These are phyloP conservation scores for Stenodema calcarata DNA, from an alignment of 2,888 invertebrate species.

Conservation along the genomic window DNA sequence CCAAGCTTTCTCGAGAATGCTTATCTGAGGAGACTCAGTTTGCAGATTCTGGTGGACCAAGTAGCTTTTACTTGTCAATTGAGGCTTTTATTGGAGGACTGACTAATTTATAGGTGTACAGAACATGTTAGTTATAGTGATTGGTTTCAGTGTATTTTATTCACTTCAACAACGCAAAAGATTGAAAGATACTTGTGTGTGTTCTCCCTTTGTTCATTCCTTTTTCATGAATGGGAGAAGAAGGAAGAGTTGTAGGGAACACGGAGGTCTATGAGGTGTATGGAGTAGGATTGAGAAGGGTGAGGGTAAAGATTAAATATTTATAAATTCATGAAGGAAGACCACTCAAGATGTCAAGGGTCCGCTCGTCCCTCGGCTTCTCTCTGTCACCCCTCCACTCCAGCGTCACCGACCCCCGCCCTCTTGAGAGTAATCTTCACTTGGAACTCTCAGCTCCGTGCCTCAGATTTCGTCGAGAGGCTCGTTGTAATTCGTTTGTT, in stretches of 20 bases:
- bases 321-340: constrained; percentile 44
- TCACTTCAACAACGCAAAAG: no score
- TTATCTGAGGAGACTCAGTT: no score
- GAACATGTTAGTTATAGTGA: no score
- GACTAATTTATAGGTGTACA: no score
- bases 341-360: constrained; percentile 44
- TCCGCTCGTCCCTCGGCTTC: not conserved
- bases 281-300: not conserved
- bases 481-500: constrained; percentile 31
- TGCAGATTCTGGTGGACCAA: no score
- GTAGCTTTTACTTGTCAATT: no score
- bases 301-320: constrained; percentile 34
- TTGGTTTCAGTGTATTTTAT: no score
- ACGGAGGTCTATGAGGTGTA: not conserved
- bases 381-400: not conserved
- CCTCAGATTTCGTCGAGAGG: not conserved
- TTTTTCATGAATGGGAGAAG: not conserved
- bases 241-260: not conserved
- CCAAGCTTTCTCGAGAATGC: no score
- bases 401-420: not conserved
- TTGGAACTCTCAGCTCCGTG: not conserved
- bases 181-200: no score
- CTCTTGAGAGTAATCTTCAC: not conserved
- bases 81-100: no score
- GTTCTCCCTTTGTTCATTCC: not conserved